Evolutionary conservation across 2,888 invertebrate genomes (phyloP), one percentile per base, ranked within the genome.

Genomic region (Sipunculus nudus): DNA sequence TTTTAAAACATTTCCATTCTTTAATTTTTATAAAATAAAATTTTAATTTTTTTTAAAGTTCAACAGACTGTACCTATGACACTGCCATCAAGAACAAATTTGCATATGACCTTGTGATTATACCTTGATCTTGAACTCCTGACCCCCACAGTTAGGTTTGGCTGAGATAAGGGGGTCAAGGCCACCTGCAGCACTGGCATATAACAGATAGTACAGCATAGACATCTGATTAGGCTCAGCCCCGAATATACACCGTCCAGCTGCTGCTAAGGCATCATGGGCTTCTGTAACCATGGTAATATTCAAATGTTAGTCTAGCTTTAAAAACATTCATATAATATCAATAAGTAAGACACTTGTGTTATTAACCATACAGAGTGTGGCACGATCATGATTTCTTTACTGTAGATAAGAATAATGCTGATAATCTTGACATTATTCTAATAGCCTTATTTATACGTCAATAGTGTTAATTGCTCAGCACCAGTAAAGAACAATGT

Each of bases 81-180:
- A 35, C 16, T 35, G 38, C 38, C 16, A 13, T 35, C 38, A 35
- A 35, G 38, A 35, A n/a, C n/a, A n/a, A n/a, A n/a, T n/a, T n/a
- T n/a, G n/a, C n/a, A n/a, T n/a, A n/a, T n/a, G n/a, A n/a, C n/a
- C n/a, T n/a, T n/a, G n/a, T n/a, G n/a, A n/a, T 13, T 28, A 62
- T 28, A 82, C 82, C 71, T 75, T 73, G 19, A 83, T 75, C 59
- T 71, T 78, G 38, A 69, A 73, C 60, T 80, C 82, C 58, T 83
- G 82, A 21, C 76, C 70, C 21, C 65, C 81, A 29, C 75, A 71
- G 45, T 72, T 61, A 48, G 75, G 73, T 16, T 72, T 72, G 21
- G 76, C 72, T 50, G 79, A 79, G 23, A 77, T 60, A n/a, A 82
- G 59, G 16, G 75, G 71, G 28, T 73, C 67, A 4, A 82, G 46